Evolutionary conservation across 2,888 invertebrate genomes (phyloP), one percentile per base, ranked within the genome.

Genomic region (Sabellastarte sp.): DNA sequence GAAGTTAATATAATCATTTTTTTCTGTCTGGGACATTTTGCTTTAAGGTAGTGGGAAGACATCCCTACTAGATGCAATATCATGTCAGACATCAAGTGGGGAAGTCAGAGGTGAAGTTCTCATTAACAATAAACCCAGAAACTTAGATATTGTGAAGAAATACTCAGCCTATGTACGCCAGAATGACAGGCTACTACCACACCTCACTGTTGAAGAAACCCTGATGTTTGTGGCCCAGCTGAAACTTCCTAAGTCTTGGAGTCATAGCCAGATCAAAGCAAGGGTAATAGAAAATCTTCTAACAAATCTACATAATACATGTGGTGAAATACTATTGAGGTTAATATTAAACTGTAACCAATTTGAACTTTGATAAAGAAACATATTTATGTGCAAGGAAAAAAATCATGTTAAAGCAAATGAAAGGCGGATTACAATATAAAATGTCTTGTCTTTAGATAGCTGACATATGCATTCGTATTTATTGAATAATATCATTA

Each of bases 51-150:
- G 95, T 74, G 97, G 97, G 0, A 98, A 98, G 81, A 89, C 94
- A 33, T 95, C 95, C 0, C 88, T 98, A 2, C 86, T 98, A 4
- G 96, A 97, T 82, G 95, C 96, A 4, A 93, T 97, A 63, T 84
- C 86, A 0, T 82, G 85, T 51, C 76, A 86, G 32, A 70, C 70
- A 3, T 69, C 69, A 5, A 89, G 89, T 70, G 89, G 90, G 70
- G 89, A 92, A 1, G 91, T 91, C 0, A 88, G 93, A 63, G 97
- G 96, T 0, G 92, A 94, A 79, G 92, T 97, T 30, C 87, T 93
- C 0, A 87, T 97, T 0, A 95, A 96, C 81, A 93, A 93, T 0
- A 90, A 92, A 2, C 90, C 93, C 0, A 70, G 90, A 78, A 90
- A 91, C 52, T 65, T 69, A 53, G 66, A 72, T 1, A 73, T 75